Percentiles rank a stretch among this genome's conserved stretches.
Conservation (phyloP, 2,888 invertebrate species). For the Galerucella pusilla region DNA sequence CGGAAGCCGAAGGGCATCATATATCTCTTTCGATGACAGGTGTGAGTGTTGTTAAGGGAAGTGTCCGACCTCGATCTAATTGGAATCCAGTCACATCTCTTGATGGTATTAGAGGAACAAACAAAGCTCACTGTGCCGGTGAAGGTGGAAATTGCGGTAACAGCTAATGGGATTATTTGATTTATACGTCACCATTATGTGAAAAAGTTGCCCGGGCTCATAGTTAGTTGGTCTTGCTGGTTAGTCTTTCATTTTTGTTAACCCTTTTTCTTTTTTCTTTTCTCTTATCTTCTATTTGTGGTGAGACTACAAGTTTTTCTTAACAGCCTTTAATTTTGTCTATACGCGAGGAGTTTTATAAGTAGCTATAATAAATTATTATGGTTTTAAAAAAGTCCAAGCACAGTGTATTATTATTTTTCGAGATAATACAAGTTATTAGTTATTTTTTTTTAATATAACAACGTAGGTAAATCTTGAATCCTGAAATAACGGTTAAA, state of each 20-base stretch:
- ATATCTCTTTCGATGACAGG: slow-evolving; percentile 45
- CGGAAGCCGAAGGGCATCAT: slow-evolving; percentile 33
- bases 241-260: slow-evolving; percentile 1
- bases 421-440: too few relatives aligned
- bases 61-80: slow-evolving; percentile 42
- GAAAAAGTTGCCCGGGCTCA: slow-evolving; percentile 9
- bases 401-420: too few relatives aligned
- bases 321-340: neutral
- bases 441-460: too few relatives aligned
- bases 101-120: slow-evolving; percentile 42
- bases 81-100: slow-evolving; percentile 45
- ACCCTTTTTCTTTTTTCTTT: neutral
- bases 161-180: slow-evolving; percentile 40
- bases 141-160: slow-evolving; percentile 36
- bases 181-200: slow-evolving; percentile 37
- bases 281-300: neutral
- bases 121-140: slow-evolving; percentile 35
- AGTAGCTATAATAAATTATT: neutral
- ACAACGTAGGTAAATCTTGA: too few relatives aligned
- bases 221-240: neutral
- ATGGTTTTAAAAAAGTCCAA: too few relatives aligned
- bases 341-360: neutral
- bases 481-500: too few relatives aligned
- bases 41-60: slow-evolving; percentile 41
- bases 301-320: neutral